These are phyloP conservation scores for Takifugu flavidus DNA, from an alignment of 2,113 vertebrate species.

Conservation along the genomic window DNA sequence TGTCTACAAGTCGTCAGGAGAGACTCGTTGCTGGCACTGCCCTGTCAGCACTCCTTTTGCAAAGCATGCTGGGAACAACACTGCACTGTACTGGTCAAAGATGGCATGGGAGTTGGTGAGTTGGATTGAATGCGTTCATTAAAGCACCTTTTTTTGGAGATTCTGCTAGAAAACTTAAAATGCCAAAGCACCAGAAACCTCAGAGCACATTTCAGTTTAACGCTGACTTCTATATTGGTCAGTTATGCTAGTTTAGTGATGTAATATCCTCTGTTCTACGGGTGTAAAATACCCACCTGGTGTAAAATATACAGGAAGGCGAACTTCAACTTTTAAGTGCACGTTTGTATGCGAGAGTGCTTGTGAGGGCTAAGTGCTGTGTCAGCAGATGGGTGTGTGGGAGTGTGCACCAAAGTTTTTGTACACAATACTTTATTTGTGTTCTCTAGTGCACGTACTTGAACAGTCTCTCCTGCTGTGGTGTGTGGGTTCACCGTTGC, in stretches of 20 bases:
- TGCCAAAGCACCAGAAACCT: constrained; percentile 1
- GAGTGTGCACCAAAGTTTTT: constrained; percentile 19
- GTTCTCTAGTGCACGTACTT: constrained; percentile 1
- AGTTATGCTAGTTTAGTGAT: no score
- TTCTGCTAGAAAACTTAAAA: not conserved
- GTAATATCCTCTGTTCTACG: no score
- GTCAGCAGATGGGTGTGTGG: constrained; percentile 31
- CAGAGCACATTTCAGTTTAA: not conserved
- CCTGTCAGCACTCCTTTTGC: constrained; percentile 98
- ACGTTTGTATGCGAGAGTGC: constrained; percentile 7
- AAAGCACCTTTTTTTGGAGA: no score
- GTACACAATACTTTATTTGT: constrained; percentile 8
- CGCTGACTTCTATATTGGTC: not conserved
- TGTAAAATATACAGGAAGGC: no score
- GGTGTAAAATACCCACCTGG: no score
- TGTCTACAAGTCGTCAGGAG: constrained; percentile 97
- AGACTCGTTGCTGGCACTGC: constrained; percentile 89
- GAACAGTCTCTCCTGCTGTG: not conserved
- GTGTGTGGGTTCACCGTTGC: constrained; percentile 7
- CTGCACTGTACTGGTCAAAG: constrained; percentile 96
- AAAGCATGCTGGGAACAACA: constrained; percentile 99
- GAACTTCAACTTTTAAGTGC: not conserved
- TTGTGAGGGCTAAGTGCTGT: constrained; percentile 21
- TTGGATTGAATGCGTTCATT: constrained; percentile 7
- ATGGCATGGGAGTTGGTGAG: constrained; percentile 95